Percentiles rank a stretch among this genome's conserved stretches.
These are phyloP conservation scores for Pangasius larnaudii DNA, from an alignment of 2,797 vertebrate genomes.

Conservation along the genomic window DNA sequence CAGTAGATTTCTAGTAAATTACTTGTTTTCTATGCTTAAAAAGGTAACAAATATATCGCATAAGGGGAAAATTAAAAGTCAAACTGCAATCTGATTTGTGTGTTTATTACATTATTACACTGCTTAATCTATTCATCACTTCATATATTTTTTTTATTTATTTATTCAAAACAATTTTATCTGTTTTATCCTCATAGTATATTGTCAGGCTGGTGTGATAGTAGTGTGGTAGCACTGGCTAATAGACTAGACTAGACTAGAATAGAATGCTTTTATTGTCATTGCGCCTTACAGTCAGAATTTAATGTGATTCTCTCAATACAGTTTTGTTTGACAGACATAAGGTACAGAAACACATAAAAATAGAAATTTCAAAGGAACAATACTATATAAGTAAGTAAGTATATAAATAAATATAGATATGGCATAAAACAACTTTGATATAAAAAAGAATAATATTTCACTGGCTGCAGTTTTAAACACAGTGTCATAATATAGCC, in stretches of 20 bases:
- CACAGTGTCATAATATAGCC: neutral
- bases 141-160: neutral
- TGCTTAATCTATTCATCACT: neutral
- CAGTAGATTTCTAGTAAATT: no score
- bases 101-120: neutral
- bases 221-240: no score
- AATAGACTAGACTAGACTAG: no score
- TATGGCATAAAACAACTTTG: neutral
- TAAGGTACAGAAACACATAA: no score
- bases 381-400: no score
- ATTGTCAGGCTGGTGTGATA: no score
- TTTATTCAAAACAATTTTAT: neutral
- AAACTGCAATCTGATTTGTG: neutral
- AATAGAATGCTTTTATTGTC: neutral
- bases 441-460: neutral
- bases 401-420: neutral
- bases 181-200: neutral
- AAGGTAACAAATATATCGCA: neutral
- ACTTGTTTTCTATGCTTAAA: neutral
- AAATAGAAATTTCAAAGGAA: no score
- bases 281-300: no score
- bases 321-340: no score
- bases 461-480: neutral
- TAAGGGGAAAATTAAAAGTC: neutral
- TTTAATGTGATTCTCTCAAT: no score